Conservation (phyloP, 2,113 vertebrate genomes). For the Pongo abelii region DNA sequence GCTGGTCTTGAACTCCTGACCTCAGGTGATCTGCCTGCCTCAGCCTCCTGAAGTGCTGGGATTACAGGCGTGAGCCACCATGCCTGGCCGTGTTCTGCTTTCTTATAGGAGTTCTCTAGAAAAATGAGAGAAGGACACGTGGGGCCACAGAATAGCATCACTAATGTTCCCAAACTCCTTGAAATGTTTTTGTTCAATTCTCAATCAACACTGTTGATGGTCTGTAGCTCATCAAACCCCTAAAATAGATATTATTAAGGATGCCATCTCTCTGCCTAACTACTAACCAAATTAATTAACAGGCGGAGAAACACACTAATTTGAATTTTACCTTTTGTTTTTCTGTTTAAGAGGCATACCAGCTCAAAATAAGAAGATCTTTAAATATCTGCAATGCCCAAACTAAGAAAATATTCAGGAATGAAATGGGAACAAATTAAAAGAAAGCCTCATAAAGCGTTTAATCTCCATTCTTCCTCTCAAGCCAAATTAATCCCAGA, state of each 20-base stretch:
- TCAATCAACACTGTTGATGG: not conserved
- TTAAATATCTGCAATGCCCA: not conserved
- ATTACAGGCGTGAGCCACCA: too few relatives aligned
- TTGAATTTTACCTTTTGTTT: not conserved
- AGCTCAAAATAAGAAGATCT: not conserved
- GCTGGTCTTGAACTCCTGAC: too few relatives aligned
- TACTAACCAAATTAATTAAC: not conserved
- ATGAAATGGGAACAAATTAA: not conserved
- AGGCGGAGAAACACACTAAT: not conserved
- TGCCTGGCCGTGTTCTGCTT: not conserved
- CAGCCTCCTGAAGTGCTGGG: too few relatives aligned
- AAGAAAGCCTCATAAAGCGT: not conserved
- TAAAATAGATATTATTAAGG: not conserved
- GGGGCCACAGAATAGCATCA: not conserved
- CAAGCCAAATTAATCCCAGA: not conserved
- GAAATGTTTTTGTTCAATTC: not conserved
- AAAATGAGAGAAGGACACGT: slow-evolving; percentile 23
- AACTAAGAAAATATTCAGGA: not conserved
- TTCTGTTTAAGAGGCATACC: not conserved
- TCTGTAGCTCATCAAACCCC: not conserved
- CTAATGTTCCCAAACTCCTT: not conserved
- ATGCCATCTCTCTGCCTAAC: not conserved
- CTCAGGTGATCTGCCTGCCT: too few relatives aligned
- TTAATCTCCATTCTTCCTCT: slow-evolving; percentile 11
- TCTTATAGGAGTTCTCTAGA: not conserved